These are phyloP conservation scores for Hipparchia semele DNA, from an alignment of 2,888 invertebrate genomes.

Conservation along the genomic window DNA sequence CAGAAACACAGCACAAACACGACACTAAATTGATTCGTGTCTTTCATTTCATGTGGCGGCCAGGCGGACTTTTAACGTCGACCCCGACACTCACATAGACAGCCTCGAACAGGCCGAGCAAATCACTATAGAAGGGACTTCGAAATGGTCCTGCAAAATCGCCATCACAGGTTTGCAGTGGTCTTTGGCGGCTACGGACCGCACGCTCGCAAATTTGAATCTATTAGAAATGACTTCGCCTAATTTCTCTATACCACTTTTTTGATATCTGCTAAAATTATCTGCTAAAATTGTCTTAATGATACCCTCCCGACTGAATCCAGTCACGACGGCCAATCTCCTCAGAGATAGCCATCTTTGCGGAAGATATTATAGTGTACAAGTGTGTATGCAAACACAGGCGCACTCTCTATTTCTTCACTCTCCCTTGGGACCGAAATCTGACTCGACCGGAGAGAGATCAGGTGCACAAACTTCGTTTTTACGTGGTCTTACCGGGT, in stretches of 20 bases:
- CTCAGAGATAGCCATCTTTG: too few relatives aligned
- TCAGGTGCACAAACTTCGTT: too few relatives aligned
- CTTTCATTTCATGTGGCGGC: constrained; percentile 82
- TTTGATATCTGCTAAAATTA: constrained; percentile 70
- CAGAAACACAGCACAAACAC: constrained; percentile 60
- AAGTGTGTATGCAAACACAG: too few relatives aligned
- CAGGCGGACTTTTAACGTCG: constrained; percentile 98
- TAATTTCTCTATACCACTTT: constrained; percentile 65
- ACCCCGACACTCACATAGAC: constrained; percentile 98
- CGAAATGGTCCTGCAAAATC: constrained; percentile 99
- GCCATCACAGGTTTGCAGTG: constrained; percentile 97
- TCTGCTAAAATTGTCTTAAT: too few relatives aligned
- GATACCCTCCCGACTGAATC: too few relatives aligned
- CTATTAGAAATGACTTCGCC: constrained; percentile 81
- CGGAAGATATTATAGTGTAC: too few relatives aligned
- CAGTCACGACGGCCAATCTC: too few relatives aligned
- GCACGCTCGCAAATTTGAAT: constrained; percentile 81
- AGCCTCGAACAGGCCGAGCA: constrained; percentile 98
- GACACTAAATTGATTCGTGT: constrained; percentile 72
- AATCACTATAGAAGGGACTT: constrained; percentile 99
- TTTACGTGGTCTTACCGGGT: too few relatives aligned
- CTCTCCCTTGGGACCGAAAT: too few relatives aligned
- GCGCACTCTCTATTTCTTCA: too few relatives aligned
- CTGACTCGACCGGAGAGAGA: too few relatives aligned
- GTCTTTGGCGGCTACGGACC: constrained; percentile 81